Conservation (phyloP, 2,113 vertebrate species). For the Pithys albifrons region DNA sequence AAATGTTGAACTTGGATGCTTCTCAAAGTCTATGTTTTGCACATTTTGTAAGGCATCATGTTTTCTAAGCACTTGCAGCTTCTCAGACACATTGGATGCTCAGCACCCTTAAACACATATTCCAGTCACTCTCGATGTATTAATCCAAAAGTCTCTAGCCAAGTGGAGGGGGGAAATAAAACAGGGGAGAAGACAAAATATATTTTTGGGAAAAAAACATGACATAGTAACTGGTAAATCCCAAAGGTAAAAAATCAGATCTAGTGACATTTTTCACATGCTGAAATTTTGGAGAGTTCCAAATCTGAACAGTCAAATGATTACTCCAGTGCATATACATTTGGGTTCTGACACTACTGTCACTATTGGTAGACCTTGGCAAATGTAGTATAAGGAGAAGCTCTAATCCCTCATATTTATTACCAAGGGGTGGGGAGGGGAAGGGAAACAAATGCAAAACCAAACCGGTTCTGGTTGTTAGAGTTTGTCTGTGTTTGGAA, state of each 20-base stretch:
- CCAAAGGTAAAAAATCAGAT: background rate
- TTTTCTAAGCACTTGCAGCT: background rate
- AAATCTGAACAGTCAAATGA: background rate
- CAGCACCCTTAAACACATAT: background rate
- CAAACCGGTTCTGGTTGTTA: background rate
- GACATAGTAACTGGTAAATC: background rate
- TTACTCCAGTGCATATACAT: fast-evolving
- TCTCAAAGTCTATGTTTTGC: fast-evolving
- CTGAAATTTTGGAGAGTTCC: background rate
- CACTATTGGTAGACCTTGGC: background rate
- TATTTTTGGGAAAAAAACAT: fast-evolving
- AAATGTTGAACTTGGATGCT: background rate
- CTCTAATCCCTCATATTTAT: background rate
- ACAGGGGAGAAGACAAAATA: background rate
- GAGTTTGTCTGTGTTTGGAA: background rate
- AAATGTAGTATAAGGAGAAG: background rate
- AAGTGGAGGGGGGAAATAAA: background rate
- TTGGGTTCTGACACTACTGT: background rate
- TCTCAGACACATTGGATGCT: background rate
- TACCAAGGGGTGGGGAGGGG: fast-evolving
- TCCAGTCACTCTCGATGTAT: background rate
- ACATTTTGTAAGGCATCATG: background rate
- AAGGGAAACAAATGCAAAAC: background rate
- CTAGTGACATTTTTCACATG: background rate
- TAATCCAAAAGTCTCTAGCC: background rate